Evolutionary conservation across 2,888 invertebrate genomes (phyloP), one percentile per base, ranked within the genome.

Genomic region (Parnassius mnemosyne): DNA sequence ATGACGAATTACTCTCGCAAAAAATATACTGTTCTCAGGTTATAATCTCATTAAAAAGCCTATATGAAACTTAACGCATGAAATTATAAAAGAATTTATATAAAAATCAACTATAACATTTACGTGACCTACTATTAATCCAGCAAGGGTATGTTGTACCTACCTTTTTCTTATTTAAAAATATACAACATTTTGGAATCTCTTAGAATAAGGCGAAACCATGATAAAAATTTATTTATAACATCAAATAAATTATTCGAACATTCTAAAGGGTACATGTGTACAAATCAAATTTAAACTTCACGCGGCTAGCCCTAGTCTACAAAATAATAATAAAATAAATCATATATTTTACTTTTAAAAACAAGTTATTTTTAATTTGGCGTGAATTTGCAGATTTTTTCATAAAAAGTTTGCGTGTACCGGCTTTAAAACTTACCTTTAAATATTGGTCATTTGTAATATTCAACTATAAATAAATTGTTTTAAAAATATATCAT

Each of bases 401-500:
- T 63, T 55, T 63, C 55, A 55, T 59, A 55, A 54, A 63, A 44
- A 51, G 57, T 59, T 55, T 63, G 63, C 63, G 63, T 63, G 58
- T 63, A 63, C 58, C 54, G 58, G 63, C 63, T 63, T 63, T 50
- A 54, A 63, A 59, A 63, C 54, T 59, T 56, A 59, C 43, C 56
- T 60, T 63, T 59, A 60, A 52, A 56, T 60, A 60, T 58, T 63
- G 63, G 60, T 63, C 63, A 63, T 63, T 63, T 63, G 60, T 63
- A 63, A 63, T 63, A 59, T 59, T 60, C 56, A 60, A 60, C 50
- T 63, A 63, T 63, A 63, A 63, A 56, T 63, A 63, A 63, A 63
- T 63, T 63, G 63, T 63, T 63, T 63, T 56, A 52, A 63, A 63
- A 60, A 63, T 42, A 41, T 12, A 20, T 42, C 43, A 34, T 11